Evolutionary conservation across 2,888 invertebrate genomes (phyloP).

Genomic region (Tiphia femorata): DNA sequence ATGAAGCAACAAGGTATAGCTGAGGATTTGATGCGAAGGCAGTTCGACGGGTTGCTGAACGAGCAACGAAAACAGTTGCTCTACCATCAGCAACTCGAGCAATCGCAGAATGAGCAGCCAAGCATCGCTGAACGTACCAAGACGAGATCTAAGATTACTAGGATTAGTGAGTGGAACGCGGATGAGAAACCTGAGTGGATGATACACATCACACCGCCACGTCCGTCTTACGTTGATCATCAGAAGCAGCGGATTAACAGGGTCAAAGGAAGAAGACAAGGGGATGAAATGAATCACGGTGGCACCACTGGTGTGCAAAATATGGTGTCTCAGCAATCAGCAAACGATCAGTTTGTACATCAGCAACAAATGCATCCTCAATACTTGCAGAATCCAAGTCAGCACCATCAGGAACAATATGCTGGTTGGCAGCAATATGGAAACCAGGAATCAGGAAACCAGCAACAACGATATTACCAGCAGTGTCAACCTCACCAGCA

Average conservation of each 20-base stretch:
- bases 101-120: constrained; percentile 1
- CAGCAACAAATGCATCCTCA: not conserved
- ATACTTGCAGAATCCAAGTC: constrained; percentile 14
- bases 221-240: constrained; percentile 43
- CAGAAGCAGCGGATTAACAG: not conserved
- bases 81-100: constrained; percentile 33
- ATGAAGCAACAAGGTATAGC: constrained; percentile 58
- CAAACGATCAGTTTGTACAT: not conserved
- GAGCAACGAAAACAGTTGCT: constrained; percentile 56
- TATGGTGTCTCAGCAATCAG: not conserved
- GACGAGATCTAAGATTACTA: not conserved
- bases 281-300: not conserved
- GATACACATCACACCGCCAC: constrained; percentile 56
- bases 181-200: constrained; percentile 62
- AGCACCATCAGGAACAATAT: constrained; percentile 11
- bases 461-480: not conserved
- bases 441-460: not conserved
- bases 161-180: constrained; percentile 17
- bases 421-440: constrained; percentile 9
- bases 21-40: constrained; percentile 56
- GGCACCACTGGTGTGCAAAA: constrained; percentile 1
- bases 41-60: constrained; percentile 54
- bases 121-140: not conserved
- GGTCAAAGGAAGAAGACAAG: constrained; percentile 9
- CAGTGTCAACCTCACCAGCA: not conserved